Evolutionary conservation across 2,888 invertebrate genomes (phyloP).

Genomic region (Subacronicta megacephala): DNA sequence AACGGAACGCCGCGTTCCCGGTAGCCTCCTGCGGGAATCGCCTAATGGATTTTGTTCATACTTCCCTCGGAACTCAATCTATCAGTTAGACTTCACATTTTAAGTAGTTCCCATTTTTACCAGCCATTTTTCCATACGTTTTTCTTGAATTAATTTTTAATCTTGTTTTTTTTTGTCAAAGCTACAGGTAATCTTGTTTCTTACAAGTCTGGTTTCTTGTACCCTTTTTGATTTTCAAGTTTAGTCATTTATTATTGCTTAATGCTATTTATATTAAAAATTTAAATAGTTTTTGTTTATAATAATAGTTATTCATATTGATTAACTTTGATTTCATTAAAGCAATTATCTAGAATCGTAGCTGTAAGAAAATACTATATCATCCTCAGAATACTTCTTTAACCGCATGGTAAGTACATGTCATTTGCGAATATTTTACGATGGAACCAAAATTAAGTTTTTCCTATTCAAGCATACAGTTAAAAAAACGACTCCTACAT

Average conservation of each 20-base stretch:
- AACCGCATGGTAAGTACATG: too few species aligned
- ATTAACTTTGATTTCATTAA: too few species aligned
- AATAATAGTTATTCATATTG: too few species aligned
- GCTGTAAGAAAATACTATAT: too few species aligned
- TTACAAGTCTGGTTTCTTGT: too few species aligned
- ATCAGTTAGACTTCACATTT: slow-evolving; percentile 65
- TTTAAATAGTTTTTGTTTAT: too few species aligned
- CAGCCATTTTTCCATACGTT: slow-evolving; percentile 1
- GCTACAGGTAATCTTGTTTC: too few species aligned
- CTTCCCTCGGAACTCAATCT: slow-evolving; percentile 71
- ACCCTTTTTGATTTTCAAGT: too few species aligned
- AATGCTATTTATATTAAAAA: too few species aligned
- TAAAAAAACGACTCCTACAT: slow-evolving; percentile 60
- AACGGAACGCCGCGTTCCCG: slow-evolving; percentile 75
- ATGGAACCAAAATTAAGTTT: slow-evolving; percentile 48
- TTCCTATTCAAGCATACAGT: slow-evolving; percentile 21
- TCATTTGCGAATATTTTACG: neutral
- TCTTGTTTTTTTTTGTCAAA: neutral
- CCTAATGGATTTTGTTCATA: slow-evolving; percentile 85
- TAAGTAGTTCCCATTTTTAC: slow-evolving; percentile 54
- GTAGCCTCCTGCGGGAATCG: slow-evolving; percentile 74
- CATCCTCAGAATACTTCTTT: too few species aligned
- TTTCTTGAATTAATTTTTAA: neutral
- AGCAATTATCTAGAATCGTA: too few species aligned
- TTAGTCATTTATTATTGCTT: too few species aligned